Conservation (phyloP, 2,113 vertebrate species). For the Sorex fumeus region DNA sequence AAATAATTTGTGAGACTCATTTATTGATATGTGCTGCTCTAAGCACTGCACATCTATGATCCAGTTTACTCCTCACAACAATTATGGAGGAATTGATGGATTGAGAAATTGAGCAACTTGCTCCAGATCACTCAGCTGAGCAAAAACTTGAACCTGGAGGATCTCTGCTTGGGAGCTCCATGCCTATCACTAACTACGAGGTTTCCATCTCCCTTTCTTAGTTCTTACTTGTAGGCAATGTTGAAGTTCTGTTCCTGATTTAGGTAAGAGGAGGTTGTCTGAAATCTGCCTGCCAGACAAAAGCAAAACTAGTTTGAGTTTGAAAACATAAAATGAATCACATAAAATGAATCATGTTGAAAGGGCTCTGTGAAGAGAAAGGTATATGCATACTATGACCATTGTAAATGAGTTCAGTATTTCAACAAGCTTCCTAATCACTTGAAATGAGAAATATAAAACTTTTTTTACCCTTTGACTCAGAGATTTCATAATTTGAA, state of each 20-base stretch:
- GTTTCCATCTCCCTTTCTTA: neutral
- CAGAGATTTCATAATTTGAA: conserved; percentile 61
- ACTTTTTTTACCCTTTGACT: conserved; percentile 53
- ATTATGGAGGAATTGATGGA: neutral
- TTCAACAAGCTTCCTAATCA: conserved; percentile 61
- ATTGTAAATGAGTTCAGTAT: conserved; percentile 29
- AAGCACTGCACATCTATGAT: neutral
- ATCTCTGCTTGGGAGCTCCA: neutral
- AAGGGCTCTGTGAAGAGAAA: neutral
- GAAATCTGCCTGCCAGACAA: neutral
- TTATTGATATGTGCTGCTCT: conserved; percentile 27
- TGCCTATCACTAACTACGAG: neutral
- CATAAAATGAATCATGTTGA: neutral
- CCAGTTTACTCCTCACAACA: neutral
- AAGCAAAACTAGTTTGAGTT: conserved; percentile 56
- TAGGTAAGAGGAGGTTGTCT: neutral
- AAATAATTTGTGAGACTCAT: neutral
- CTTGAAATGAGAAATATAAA: conserved; percentile 59
- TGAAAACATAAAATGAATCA: conserved; percentile 21
- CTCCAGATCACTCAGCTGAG: neutral
- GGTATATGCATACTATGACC: neutral
- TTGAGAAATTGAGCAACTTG: neutral
- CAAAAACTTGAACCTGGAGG: neutral
- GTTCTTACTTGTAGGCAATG: neutral
- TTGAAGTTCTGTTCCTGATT: neutral